A percentile compares a stretch with the other conserved stretches of the same genome.
These are phyloP conservation scores for Myotis planiceps DNA, from an alignment of 2,797 vertebrate species.

Conservation along the genomic window DNA sequence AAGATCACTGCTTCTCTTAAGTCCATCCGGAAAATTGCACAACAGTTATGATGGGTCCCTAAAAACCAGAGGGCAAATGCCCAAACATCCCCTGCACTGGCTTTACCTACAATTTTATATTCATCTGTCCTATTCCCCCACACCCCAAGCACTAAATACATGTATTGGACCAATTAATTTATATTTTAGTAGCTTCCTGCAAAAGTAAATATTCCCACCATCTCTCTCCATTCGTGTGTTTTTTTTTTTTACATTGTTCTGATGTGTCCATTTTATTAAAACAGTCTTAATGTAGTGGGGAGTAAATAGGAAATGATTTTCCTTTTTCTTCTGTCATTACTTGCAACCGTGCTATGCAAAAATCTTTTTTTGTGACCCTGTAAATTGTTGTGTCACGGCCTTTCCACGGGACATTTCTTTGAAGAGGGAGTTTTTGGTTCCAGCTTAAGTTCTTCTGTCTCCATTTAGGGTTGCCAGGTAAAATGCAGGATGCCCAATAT, in stretches of 20 bases:
- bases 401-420: not conserved
- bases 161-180: not conserved
- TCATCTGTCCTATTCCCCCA: not conserved
- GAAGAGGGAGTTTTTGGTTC: not conserved
- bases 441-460: not conserved
- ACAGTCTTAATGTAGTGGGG: not conserved
- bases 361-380: not conserved
- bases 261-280: not conserved
- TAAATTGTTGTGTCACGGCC: not conserved
- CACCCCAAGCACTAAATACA: not conserved
- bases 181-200: not conserved
- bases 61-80: not conserved
- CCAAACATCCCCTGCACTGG: not conserved
- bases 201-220: not conserved
- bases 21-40: not conserved
- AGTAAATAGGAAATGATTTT: not conserved
- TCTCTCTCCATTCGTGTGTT: not conserved
- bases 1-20: not conserved
- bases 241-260: not conserved
- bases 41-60: not conserved
- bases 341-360: not conserved
- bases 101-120: not conserved
- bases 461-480: not conserved
- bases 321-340: not conserved
- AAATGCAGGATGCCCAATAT: not conserved